These are phyloP conservation scores for Apodemus speciosus DNA, from an alignment of 2,113 vertebrate species.

Conservation along the genomic window DNA sequence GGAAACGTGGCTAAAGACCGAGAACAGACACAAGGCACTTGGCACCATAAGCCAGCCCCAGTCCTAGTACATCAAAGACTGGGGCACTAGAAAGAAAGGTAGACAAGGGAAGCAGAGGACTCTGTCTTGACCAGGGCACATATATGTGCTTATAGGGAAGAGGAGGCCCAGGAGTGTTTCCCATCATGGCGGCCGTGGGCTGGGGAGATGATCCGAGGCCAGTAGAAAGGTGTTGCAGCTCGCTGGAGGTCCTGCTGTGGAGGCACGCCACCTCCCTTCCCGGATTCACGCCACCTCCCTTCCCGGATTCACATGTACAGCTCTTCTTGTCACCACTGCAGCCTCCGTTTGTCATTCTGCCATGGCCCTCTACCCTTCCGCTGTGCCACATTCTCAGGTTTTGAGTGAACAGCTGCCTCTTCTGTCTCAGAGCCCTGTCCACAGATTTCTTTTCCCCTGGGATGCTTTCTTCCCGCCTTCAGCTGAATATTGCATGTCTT, in stretches of 20 bases:
- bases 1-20: background rate
- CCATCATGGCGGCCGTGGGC: background rate
- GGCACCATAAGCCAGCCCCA: background rate
- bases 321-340: fast-evolving
- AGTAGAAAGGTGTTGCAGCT: background rate
- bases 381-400: background rate
- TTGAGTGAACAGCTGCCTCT: background rate
- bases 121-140: background rate
- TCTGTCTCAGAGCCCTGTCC: background rate
- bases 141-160: background rate
- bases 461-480: background rate
- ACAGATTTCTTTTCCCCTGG: background rate
- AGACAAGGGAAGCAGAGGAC: background rate
- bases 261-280: background rate
- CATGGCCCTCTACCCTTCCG: background rate
- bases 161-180: background rate
- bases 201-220: background rate
- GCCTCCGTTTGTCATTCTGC: background rate
- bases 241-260: background rate
- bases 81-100: background rate
- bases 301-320: background rate
- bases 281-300: background rate
- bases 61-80: background rate
- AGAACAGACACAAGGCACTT: background rate
- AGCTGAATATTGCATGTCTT: background rate